Conservation (phyloP, 2,113 vertebrate genomes). For the Gavialis gangeticus region DNA sequence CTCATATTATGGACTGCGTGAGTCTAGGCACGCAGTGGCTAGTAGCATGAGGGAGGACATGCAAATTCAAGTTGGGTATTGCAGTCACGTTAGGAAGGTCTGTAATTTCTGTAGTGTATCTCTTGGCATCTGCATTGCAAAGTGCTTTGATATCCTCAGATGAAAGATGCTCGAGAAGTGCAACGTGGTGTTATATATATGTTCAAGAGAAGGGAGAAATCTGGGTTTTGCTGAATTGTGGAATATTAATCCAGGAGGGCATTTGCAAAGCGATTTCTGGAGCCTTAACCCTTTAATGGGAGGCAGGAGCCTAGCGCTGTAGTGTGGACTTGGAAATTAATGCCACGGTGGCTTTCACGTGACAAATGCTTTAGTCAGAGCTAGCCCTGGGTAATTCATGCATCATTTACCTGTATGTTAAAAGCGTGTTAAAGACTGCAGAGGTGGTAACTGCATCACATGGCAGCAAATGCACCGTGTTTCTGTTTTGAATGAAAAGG, state of each 20-base stretch:
- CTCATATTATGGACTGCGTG: slow-evolving; percentile 5
- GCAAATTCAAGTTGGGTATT: slow-evolving; percentile 45
- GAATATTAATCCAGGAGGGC: not conserved
- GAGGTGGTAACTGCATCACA: not conserved
- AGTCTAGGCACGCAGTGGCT: not conserved
- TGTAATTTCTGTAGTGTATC: slow-evolving; percentile 55
- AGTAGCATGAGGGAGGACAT: slow-evolving; percentile 17
- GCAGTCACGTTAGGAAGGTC: not conserved
- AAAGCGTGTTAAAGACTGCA: not conserved
- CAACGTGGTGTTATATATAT: slow-evolving; percentile 25
- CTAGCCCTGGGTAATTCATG: not conserved
- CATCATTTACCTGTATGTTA: not conserved
- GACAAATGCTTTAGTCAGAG: not conserved
- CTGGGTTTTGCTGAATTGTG: not conserved
- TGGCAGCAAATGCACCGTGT: rapidly evolving
- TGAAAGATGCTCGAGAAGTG: slow-evolving; percentile 45
- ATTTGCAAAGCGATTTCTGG: not conserved
- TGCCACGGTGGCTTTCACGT: not conserved
- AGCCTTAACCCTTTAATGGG: slow-evolving; percentile 10
- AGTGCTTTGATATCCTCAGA: slow-evolving; percentile 40
- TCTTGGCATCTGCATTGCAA: slow-evolving; percentile 11
- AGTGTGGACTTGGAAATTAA: not conserved
- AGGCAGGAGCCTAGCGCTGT: not conserved
- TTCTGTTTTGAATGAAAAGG: not conserved
- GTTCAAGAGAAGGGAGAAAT: not conserved